Conservation (phyloP, 2,113 vertebrate genomes). For the Tretioscincus oriximinensis region DNA sequence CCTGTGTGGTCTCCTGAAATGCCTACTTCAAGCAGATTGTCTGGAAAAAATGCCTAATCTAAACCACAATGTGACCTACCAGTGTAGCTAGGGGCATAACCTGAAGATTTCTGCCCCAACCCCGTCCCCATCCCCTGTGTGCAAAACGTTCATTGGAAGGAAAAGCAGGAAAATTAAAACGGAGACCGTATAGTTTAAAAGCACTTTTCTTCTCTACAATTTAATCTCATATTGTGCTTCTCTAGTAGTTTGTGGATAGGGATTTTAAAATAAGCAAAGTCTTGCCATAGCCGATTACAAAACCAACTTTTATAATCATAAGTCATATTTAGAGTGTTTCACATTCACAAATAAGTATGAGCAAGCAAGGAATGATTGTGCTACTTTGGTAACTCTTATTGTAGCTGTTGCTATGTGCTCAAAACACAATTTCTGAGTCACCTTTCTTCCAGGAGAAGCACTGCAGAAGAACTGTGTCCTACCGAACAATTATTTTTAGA, state of each 20-base stretch:
- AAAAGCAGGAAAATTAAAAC: too few species aligned
- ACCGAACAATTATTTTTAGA: conserved; percentile 20
- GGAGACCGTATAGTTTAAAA: background rate
- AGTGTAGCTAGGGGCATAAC: too few species aligned
- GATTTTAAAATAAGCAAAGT: background rate
- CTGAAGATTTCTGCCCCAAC: too few species aligned
- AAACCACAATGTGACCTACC: too few species aligned
- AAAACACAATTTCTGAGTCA: conserved; percentile 44
- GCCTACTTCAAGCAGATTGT: too few species aligned
- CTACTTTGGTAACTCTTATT: conserved; percentile 47
- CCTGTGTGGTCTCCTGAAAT: too few species aligned
- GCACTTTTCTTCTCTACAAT: background rate
- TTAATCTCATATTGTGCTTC: background rate
- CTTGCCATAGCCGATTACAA: conserved; percentile 5
- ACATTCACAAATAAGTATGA: conserved; percentile 61
- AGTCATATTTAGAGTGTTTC: conserved; percentile 47
- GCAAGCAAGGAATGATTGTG: conserved; percentile 54
- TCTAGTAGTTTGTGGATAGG: background rate
- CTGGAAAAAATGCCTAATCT: too few species aligned
- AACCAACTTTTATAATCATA: conserved; percentile 55
- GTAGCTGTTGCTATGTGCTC: conserved; percentile 26
- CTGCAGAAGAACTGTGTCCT: conserved; percentile 35
- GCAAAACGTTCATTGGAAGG: too few species aligned
- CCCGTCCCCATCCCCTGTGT: too few species aligned
- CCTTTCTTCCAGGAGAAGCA: conserved; percentile 34